These are phyloP conservation scores for Gephyroberyx darwinii DNA, from an alignment of 2,797 vertebrate genomes.

Conservation along the genomic window DNA sequence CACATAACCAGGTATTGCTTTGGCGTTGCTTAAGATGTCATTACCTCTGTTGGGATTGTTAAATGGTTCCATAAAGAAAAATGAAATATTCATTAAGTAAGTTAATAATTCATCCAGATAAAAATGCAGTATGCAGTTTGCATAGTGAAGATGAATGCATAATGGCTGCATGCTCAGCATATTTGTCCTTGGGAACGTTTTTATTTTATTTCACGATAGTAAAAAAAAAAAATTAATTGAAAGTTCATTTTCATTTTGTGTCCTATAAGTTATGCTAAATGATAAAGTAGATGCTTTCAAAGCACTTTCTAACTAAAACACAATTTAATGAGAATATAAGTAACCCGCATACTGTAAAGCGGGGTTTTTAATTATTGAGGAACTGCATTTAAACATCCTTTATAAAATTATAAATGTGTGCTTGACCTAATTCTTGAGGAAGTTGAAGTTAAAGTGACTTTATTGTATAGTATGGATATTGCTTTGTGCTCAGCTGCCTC, in stretches of 20 bases:
- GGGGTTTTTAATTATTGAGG: conserved; percentile 69
- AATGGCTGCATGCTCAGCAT: conserved; percentile 78
- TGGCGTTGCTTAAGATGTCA: conserved; percentile 66
- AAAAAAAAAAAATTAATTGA: conserved; percentile 74
- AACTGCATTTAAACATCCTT: conserved; percentile 65
- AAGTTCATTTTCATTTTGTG: conserved; percentile 72
- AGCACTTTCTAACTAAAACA: conserved; percentile 74
- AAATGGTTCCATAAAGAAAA: conserved; percentile 77
- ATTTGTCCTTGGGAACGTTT: conserved; percentile 75
- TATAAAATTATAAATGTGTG: conserved; percentile 59
- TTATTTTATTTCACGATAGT: conserved; percentile 72
- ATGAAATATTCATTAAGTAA: conserved; percentile 81
- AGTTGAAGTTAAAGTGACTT: conserved; percentile 41
- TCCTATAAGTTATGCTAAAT: conserved; percentile 71
- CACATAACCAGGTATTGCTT: conserved; percentile 48
- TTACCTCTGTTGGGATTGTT: conserved; percentile 75
- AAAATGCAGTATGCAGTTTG: conserved; percentile 74
- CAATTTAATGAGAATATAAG: conserved; percentile 63
- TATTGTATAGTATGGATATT: conserved; percentile 34
- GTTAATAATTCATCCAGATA: conserved; percentile 82
- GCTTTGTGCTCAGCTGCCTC: conserved; percentile 49
- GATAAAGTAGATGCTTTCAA: conserved; percentile 78
- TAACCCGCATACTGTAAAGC: conserved; percentile 50
- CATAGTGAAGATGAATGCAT: conserved; percentile 73
- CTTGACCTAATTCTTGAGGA: conserved; percentile 72